phyloP scores from a whole-genome alignment of 2,113 vertebrate species.

The Corythornis vintsioides region DNA sequence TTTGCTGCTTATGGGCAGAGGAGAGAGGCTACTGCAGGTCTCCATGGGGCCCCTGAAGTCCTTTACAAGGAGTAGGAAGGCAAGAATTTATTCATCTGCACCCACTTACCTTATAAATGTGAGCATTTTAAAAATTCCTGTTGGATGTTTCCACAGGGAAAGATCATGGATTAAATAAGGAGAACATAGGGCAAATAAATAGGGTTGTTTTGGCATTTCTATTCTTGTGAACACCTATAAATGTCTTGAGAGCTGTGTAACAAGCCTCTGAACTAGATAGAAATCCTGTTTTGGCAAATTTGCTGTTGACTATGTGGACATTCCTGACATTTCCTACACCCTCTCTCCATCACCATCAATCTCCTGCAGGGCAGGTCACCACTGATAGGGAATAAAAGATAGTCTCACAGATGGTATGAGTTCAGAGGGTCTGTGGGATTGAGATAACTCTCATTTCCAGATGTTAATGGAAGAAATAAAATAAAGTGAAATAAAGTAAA shows the following conservation, averaged over 20 bases:
- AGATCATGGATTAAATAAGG: not conserved
- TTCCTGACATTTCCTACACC: not conserved
- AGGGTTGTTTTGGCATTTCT: not conserved
- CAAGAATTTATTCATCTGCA: not conserved
- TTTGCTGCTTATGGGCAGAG: conserved; percentile 4
- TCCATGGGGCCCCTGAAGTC: not conserved
- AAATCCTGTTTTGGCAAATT: conserved; percentile 26
- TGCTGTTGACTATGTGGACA: conserved; percentile 1
- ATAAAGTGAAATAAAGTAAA: not conserved
- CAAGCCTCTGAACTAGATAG: not conserved
- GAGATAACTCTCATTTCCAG: not conserved
- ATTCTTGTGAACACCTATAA: not conserved
- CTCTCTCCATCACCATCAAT: not conserved
- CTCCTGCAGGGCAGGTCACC: conserved; percentile 22
- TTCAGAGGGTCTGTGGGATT: conserved; percentile 2
- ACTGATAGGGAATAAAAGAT: conserved; percentile 15
- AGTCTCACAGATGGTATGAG: conserved; percentile 7
- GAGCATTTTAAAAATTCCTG: not conserved
- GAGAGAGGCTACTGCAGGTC: not conserved
- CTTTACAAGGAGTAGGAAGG: not conserved
- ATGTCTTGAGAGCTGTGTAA: not conserved
- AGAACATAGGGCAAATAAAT: not conserved
- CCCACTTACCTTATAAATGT: not conserved
- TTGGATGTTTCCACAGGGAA: not conserved
- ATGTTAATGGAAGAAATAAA: not conserved